These are phyloP conservation scores for Megalops cyprinoides DNA, from an alignment of 2,797 vertebrate species.

Conservation along the genomic window DNA sequence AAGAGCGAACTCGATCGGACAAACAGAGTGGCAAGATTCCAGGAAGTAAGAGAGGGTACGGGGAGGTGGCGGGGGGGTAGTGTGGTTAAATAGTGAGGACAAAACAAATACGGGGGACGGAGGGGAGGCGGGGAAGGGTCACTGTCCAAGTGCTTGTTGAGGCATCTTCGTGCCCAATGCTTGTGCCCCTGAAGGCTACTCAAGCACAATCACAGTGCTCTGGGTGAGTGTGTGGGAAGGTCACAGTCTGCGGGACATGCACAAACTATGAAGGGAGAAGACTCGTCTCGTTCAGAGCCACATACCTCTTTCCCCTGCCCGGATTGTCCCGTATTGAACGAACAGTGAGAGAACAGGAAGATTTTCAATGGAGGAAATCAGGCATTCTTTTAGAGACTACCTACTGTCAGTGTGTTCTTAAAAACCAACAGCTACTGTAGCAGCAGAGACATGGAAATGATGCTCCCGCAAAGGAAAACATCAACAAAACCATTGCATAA, in stretches of 20 bases:
- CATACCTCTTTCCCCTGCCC: slow-evolving; percentile 99
- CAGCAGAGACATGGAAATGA: slow-evolving; percentile 13
- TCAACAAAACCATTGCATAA: slow-evolving; percentile 3
- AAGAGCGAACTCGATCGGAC: slow-evolving; percentile 10
- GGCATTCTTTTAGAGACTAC: slow-evolving; percentile 66
- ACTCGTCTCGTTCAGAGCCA: slow-evolving; percentile 76
- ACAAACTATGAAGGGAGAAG: slow-evolving; percentile 75
- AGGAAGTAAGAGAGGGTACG: slow-evolving; percentile 65
- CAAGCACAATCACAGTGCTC: slow-evolving; percentile 72
- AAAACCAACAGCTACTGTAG: background rate
- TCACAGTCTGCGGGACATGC: slow-evolving; percentile 74
- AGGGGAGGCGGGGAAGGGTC: slow-evolving; percentile 40
- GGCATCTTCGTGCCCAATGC: slow-evolving; percentile 61
- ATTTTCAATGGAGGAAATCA: slow-evolving; percentile 75
- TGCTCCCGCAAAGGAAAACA: background rate
- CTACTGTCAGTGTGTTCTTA: background rate
- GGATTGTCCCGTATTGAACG: slow-evolving; percentile 88
- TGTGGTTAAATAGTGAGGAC: no score
- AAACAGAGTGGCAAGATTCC: slow-evolving; percentile 72
- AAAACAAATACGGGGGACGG: slow-evolving; percentile 65
- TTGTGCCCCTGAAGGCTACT: slow-evolving; percentile 64
- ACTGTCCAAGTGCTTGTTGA: slow-evolving; percentile 74
- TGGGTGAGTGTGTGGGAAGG: slow-evolving; percentile 48
- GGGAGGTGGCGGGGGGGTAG: slow-evolving; percentile 65
- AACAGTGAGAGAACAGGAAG: slow-evolving; percentile 89